A percentile compares a stretch with the other conserved stretches of the same genome.
Conservation (phyloP, 2,888 invertebrate species). For the Tuberolachnus salignus region DNA sequence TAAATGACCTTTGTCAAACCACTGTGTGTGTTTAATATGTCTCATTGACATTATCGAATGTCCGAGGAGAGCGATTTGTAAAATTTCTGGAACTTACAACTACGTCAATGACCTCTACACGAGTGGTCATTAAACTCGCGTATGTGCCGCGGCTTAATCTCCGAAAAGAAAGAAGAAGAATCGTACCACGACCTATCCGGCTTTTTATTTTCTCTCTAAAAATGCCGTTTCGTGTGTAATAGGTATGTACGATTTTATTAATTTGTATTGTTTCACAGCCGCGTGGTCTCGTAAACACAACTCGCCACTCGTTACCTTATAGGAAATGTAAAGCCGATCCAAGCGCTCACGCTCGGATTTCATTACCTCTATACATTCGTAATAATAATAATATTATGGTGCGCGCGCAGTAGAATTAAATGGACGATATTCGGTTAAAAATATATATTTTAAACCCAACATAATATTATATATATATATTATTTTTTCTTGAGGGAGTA, state of each 20-base stretch:
- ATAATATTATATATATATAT: background rate
- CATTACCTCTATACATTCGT: background rate
- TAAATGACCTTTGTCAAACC: slow-evolving; percentile 46
- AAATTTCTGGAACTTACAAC: slow-evolving; percentile 38
- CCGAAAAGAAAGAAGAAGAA: slow-evolving; percentile 1
- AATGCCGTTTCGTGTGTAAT: slow-evolving; percentile 3
- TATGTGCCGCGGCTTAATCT: slow-evolving; percentile 14
- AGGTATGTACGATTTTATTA: background rate
- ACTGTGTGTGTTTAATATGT: background rate
- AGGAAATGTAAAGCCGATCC: slow-evolving; percentile 47
- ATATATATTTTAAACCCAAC: slow-evolving; percentile 29
- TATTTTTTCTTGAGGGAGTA: background rate
- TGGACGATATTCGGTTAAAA: slow-evolving; percentile 1
- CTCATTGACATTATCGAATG: slow-evolving; percentile 30
- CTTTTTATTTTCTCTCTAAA: background rate
- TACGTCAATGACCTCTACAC: slow-evolving; percentile 45
- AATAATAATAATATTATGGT: background rate
- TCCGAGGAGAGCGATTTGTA: slow-evolving; percentile 40
- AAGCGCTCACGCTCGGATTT: slow-evolving; percentile 29
- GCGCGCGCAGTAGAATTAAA: background rate
- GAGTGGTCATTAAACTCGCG: slow-evolving; percentile 52
- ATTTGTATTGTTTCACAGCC: slow-evolving; percentile 1
- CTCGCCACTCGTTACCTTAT: slow-evolving; percentile 14
- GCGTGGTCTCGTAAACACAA: slow-evolving; percentile 16
- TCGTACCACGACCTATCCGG: background rate